These are phyloP conservation scores for Rhinella marina DNA, from an alignment of 2,797 vertebrate species.

Conservation along the genomic window DNA sequence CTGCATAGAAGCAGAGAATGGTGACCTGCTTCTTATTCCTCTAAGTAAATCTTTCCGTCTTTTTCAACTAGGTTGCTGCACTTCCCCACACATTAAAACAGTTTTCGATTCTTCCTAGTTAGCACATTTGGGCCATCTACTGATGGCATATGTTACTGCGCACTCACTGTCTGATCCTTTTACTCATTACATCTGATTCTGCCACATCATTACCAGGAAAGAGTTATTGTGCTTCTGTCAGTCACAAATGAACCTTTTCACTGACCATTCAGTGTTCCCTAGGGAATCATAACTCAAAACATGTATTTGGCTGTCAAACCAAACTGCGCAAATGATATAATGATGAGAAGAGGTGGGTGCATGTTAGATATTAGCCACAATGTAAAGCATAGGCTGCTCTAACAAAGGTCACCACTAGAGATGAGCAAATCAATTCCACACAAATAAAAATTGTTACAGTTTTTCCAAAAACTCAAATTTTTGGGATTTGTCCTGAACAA, in stretches of 20 bases:
- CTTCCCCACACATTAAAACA: constrained; percentile 35
- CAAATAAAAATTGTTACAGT: too few relatives aligned
- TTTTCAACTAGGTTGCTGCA: constrained; percentile 24
- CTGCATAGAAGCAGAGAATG: constrained; percentile 38
- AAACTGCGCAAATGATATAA: not conserved
- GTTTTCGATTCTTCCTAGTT: constrained; percentile 37
- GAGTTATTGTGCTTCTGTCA: constrained; percentile 25
- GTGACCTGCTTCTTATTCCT: constrained; percentile 45
- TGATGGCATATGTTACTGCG: constrained; percentile 60
- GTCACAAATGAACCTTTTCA: constrained; percentile 38
- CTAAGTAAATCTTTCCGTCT: constrained; percentile 38
- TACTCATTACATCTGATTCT: constrained; percentile 27
- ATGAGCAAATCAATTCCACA: not conserved
- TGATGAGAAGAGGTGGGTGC: not conserved
- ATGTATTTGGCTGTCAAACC: constrained; percentile 24
- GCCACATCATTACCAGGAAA: constrained; percentile 34
- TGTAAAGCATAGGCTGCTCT: not conserved
- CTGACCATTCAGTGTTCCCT: constrained; percentile 12
- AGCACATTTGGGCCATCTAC: constrained; percentile 61
- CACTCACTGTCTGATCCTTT: constrained; percentile 26
- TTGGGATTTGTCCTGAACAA: too few relatives aligned
- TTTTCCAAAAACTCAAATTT: too few relatives aligned
- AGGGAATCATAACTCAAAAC: not conserved
- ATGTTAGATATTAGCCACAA: constrained; percentile 6
- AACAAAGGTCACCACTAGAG: not conserved